A percentile compares a stretch with the other conserved stretches of the same genome.
These are phyloP conservation scores for Phyllotreta striolata DNA, from an alignment of 2,888 invertebrate genomes.

Conservation along the genomic window DNA sequence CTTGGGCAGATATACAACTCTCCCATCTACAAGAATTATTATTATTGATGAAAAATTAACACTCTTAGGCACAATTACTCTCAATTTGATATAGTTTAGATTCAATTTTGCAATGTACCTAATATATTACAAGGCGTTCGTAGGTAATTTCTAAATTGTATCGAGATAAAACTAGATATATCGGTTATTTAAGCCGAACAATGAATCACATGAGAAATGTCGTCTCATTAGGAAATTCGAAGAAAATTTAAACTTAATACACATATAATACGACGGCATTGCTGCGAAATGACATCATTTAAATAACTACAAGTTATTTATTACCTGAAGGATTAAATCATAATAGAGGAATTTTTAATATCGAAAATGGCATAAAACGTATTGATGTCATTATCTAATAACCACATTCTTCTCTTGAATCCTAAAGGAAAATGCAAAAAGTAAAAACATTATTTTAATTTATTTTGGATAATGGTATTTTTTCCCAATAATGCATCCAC, in stretches of 20 bases:
- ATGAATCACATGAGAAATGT: slow-evolving; percentile 13
- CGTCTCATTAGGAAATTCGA: slow-evolving; percentile 16
- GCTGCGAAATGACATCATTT: slow-evolving; percentile 17
- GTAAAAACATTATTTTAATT: too few species aligned
- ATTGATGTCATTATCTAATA: background rate
- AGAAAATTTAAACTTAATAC: slow-evolving; percentile 18
- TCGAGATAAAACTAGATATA: background rate
- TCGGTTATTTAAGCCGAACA: background rate
- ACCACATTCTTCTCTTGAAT: background rate
- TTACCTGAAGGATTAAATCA: slow-evolving; percentile 20
- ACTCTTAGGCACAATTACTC: too few species aligned
- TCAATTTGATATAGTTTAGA: too few species aligned
- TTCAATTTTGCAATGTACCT: too few species aligned
- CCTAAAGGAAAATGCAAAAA: too few species aligned
- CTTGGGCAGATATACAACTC: too few species aligned
- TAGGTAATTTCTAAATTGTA: background rate
- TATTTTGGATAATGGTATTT: too few species aligned
- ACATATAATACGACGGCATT: slow-evolving; percentile 13
- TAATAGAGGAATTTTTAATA: slow-evolving; percentile 12
- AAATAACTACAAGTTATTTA: slow-evolving; percentile 18
- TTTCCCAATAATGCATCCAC: too few species aligned
- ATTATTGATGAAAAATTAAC: too few species aligned
- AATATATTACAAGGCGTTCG: background rate
- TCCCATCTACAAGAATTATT: too few species aligned
- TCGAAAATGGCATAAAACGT: slow-evolving; percentile 6